Percentiles rank a stretch among this genome's conserved stretches.
These are phyloP conservation scores for Cotesia glomerata DNA, from an alignment of 1,140 invertebrate genomes.

Conservation along the genomic window DNA sequence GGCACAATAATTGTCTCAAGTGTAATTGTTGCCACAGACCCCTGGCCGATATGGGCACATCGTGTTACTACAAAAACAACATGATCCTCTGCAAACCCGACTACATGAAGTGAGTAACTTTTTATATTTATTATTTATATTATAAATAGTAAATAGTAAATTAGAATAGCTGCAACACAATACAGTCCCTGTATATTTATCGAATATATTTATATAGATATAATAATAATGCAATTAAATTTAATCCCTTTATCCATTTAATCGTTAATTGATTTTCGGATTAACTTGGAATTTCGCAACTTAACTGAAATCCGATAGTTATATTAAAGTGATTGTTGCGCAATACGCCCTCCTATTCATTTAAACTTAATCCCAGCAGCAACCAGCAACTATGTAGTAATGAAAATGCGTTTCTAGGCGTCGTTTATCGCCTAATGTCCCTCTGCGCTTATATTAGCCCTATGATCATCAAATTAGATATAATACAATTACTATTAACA, in stretches of 20 bases:
- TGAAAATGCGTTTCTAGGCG: too few species aligned
- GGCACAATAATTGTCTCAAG: slow-evolving; percentile 92
- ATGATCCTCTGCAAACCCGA: slow-evolving; percentile 94
- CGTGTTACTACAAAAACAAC: slow-evolving; percentile 88
- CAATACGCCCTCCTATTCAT: not conserved
- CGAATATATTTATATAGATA: not conserved
- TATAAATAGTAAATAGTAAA: too few species aligned
- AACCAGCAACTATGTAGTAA: too few species aligned
- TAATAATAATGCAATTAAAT: slow-evolving; percentile 26
- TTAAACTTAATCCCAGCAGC: not conserved
- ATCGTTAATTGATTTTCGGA: slow-evolving; percentile 6
- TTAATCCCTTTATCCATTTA: not conserved
- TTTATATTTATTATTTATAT: not conserved
- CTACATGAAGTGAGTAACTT: slow-evolving; percentile 83
- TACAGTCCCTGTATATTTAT: not conserved
- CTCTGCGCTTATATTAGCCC: too few species aligned
- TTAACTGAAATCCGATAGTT: not conserved
- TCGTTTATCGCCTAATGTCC: too few species aligned
- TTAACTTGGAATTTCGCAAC: not conserved
- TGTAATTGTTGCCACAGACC: slow-evolving; percentile 86
- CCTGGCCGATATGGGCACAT: slow-evolving; percentile 85
- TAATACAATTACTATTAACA: too few species aligned
- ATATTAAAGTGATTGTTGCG: not conserved
- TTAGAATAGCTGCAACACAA: not conserved
- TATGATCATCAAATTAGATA: too few species aligned